Evolutionary conservation across 2,113 vertebrate genomes (phyloP).

Genomic region (Dendropsophus ebraccatus): DNA sequence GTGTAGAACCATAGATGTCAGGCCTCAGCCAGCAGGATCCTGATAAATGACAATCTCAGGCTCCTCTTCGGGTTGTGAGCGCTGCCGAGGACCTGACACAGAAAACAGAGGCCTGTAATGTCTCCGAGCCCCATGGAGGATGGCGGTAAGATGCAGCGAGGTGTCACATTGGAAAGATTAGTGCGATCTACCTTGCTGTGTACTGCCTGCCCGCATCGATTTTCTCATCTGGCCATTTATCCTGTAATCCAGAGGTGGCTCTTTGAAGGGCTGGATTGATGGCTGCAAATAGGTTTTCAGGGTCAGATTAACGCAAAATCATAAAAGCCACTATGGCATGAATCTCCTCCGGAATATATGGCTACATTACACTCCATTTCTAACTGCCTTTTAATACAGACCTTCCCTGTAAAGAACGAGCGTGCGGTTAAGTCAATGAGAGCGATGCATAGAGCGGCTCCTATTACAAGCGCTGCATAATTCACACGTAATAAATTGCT

Average conservation of each 20-base stretch:
- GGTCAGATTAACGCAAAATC: conserved; percentile 42
- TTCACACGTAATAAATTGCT: not conserved
- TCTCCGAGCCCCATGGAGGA: not conserved
- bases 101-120: not conserved
- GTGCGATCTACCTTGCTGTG: conserved; percentile 24
- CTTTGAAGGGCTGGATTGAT: conserved; percentile 26
- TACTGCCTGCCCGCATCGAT: conserved; percentile 29
- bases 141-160: not conserved
- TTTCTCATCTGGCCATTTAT: conserved; percentile 40
- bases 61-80: not conserved
- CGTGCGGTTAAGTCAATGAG: conserved; percentile 7
- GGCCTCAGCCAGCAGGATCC: too few species aligned
- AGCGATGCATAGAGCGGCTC: not conserved
- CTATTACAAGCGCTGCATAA: conserved; percentile 17
- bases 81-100: not conserved
- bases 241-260: conserved; percentile 43
- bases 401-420: not conserved
- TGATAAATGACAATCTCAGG: too few species aligned
- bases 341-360: conserved; percentile 3
- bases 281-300: conserved; percentile 42
- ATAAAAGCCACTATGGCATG: conserved; percentile 13
- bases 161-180: conserved; percentile 41
- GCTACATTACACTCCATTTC: not conserved
- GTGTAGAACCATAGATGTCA: not conserved
- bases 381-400: conserved; percentile 37